Evolutionary conservation across 2,113 vertebrate species (phyloP), one percentile per base, ranked within the genome.

Genomic region (Rhipidura dahli): DNA sequence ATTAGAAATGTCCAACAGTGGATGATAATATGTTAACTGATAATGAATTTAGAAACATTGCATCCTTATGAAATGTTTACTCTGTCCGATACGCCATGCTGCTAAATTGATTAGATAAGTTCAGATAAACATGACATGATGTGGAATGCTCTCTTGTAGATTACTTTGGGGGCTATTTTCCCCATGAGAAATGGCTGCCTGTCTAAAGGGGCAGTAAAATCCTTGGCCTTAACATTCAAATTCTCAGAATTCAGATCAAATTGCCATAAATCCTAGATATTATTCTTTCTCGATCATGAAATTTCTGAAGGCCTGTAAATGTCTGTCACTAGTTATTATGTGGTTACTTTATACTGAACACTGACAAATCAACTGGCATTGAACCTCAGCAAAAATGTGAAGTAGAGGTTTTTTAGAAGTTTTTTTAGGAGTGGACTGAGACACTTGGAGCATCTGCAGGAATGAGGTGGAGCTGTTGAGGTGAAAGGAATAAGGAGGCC

Each of bases 161-260:
- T 65, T 2, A 13, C 13, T 70, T 33, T 16, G 3, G 5, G 40
- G 13, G 8, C 15, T 76, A 16, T 30, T 73, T n/a, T 2, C 8
- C 3, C 18, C 8, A 4, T 0, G 0, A 13, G 59, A n/a, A 80
- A 50, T 54, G 27, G 7, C 37, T 49, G 19, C 49, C 24, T 31
- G 6, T 72, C 26, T 50, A 40, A 80, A 86, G 22, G 2, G 2
- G 10, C 21, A 37, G 40, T 50, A 65, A 88, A 72, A 63, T 76
- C 24, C 35, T 90, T 69, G 63, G n/a, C 45, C 17, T 73, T 57
- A 53, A 54, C 19, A 24, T 53, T 80, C 40, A 89, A 20, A 31
- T 56, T n/a, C 15, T 89, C 50, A 79, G 63, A 95, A 92, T 65
- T 83, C 53, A 45, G 39, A 40, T 72, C 42, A 50, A 87, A 54